Evolutionary conservation across 2,797 vertebrate species (phyloP), one percentile per base, ranked within the genome.

Genomic region (Manis javanica): DNA sequence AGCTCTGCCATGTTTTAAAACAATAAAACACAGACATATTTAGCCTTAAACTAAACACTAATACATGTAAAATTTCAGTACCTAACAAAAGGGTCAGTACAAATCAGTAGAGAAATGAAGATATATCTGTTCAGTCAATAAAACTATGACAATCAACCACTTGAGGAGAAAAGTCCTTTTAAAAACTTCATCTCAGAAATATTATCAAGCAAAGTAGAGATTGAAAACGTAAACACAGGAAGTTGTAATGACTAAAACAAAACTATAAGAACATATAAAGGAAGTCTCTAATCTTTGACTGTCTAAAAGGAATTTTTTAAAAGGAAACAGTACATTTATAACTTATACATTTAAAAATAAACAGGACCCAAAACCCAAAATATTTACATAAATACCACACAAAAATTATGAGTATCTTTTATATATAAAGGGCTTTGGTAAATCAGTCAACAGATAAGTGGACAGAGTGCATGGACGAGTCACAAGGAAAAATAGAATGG

Each of bases 331-430:
- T 31, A 86, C 57, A 77, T 82, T 51, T 81, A 91, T 1, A 91
- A 89, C 49, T 18, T n/a, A 78, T 95, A 26, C n/a, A 90, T 75
- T 69, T 91, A 71, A 95, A 93, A 95, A 26, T 46, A 34, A 91
- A 92, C 9, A 69, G 31, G 14, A 59, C 10, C 31, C 49, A 55
- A 63, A 69, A 61, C 31, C 6, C 12, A 64, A 94, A 86, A 89
- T 39, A 79, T 71, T 64, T 78, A 42, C 2, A 79, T 59, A 90
- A 71, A 83, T 68, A 79, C 0, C 12, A 83, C n/a, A 46, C 15
- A 87, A 92, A 95, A 96, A 72, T 61, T 64, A 64, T 26, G 23
- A 95, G 1, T 64, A 57, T 51, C 11, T 72, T 81, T 42, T 81
- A 26, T 13, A 7, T 18, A 37, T n/a, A 34, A 37, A 72, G n/a